Percentiles rank a stretch among this genome's conserved stretches.
Evolutionary conservation across 2,888 invertebrate species (phyloP).

Genomic region (Amiota mariae): DNA sequence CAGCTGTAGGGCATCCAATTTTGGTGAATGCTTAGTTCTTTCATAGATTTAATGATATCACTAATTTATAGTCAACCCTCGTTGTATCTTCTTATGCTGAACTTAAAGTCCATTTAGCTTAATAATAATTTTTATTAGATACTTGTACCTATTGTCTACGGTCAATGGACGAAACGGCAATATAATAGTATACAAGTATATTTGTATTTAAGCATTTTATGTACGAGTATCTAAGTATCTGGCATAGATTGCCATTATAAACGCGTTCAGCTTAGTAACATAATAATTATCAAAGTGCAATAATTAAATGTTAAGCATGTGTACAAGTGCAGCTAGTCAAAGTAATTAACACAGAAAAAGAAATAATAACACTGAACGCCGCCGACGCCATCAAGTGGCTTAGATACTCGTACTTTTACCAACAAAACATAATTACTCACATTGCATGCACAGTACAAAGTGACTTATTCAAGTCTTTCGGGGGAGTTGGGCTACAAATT

Average conservation of each 20-base stretch:
- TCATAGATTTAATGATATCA: no score
- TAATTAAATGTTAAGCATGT: slow-evolving; percentile 64
- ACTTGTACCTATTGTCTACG: no score
- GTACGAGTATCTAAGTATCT: not conserved
- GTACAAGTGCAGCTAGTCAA: slow-evolving; percentile 61
- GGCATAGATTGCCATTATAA: not conserved
- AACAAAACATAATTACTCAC: slow-evolving; percentile 29
- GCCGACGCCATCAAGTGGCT: not conserved
- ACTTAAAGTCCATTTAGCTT: no score
- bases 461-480: not conserved
- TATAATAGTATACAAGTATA: not conserved
- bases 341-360: slow-evolving; percentile 60
- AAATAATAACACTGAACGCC: slow-evolving; percentile 7
- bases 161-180: slow-evolving; percentile 10
- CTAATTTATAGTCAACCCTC: no score
- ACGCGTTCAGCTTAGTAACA: not conserved
- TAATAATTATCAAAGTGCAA: slow-evolving; percentile 65
- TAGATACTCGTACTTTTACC: slow-evolving; percentile 14
- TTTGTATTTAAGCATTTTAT: not conserved
- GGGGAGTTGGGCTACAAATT: slow-evolving; percentile 5
- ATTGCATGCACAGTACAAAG: slow-evolving; percentile 19
- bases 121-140: no score
- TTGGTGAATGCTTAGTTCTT: no score
- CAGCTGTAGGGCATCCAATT: no score
- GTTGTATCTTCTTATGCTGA: no score